Percentiles rank a stretch among this genome's conserved stretches.
These are phyloP conservation scores for Mimas tiliae DNA, from an alignment of 2,888 invertebrate genomes.

Conservation along the genomic window DNA sequence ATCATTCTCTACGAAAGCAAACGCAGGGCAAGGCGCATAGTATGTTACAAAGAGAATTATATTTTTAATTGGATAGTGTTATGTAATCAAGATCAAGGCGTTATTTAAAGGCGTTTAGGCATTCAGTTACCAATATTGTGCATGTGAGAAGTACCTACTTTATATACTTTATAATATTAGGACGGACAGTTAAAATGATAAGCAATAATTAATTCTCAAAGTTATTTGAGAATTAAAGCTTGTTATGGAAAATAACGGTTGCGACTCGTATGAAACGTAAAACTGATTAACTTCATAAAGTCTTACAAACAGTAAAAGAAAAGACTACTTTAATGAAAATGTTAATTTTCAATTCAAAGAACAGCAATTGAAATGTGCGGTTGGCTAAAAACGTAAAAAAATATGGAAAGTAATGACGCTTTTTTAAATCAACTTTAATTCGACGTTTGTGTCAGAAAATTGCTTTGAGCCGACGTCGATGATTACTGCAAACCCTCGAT, in stretches of 20 bases:
- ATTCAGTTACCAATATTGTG: too few species aligned
- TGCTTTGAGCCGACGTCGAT: slow-evolving; percentile 33
- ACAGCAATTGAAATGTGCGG: not conserved
- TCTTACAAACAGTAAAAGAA: not conserved
- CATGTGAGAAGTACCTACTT: too few species aligned
- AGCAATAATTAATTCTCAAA: too few species aligned
- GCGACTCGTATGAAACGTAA: not conserved
- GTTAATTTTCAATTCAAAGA: not conserved
- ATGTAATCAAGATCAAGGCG: too few species aligned
- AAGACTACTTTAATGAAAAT: not conserved
- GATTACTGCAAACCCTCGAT: slow-evolving; percentile 32
- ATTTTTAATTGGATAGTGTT: too few species aligned
- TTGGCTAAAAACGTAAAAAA: not conserved
- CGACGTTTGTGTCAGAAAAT: slow-evolving; percentile 37
- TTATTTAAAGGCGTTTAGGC: too few species aligned
- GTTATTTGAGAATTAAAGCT: too few species aligned
- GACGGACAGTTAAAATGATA: not conserved
- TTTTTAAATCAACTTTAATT: slow-evolving; percentile 30
- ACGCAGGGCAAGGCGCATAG: too few species aligned
- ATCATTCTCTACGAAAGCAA: too few species aligned
- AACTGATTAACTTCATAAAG: not conserved
- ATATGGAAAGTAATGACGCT: slow-evolving; percentile 5
- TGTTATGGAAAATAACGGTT: too few species aligned
- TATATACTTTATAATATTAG: too few species aligned
- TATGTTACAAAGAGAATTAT: too few species aligned